phyloP scores from a whole-genome alignment of 2,888 invertebrate species.

The Chymomyza amoena region DNA sequence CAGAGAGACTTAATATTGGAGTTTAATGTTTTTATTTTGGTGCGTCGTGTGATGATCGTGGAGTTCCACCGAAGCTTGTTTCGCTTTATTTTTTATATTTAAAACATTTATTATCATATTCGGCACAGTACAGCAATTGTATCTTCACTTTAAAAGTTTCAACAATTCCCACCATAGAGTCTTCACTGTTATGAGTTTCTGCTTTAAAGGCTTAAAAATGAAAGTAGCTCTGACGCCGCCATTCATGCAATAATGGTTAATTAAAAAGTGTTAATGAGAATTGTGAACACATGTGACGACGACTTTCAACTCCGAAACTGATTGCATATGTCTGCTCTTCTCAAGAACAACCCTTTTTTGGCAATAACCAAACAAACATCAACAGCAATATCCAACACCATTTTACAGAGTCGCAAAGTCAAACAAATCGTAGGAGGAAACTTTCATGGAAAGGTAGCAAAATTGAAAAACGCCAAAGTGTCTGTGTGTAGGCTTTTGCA shows the following conservation, averaged over 20 bases:
- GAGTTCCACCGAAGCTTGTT: no score
- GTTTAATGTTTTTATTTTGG: no score
- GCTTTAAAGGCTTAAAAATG: neutral
- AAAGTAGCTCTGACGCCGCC: neutral
- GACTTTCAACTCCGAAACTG: slow-evolving; percentile 15
- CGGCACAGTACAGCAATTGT: no score
- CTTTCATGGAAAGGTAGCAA: neutral
- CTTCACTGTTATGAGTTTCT: neutral
- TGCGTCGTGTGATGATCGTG: no score
- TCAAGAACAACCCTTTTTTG: slow-evolving; percentile 3
- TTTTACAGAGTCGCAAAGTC: neutral
- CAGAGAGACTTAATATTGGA: no score
- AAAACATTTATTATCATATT: no score
- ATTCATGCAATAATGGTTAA: slow-evolving; percentile 14
- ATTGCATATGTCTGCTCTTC: slow-evolving; percentile 31
- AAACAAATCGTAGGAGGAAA: neutral
- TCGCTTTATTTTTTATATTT: no score
- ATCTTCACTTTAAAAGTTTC: no score
- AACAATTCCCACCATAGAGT: neutral
- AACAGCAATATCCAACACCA: neutral
- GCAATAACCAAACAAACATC: neutral
- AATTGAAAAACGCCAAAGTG: slow-evolving; percentile 19
- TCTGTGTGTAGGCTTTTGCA: neutral
- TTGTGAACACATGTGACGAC: slow-evolving; percentile 32
- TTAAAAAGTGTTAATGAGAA: slow-evolving; percentile 54